phyloP scores from a whole-genome alignment of 2,888 invertebrate genomes.

The Chironomus tentans region DNA sequence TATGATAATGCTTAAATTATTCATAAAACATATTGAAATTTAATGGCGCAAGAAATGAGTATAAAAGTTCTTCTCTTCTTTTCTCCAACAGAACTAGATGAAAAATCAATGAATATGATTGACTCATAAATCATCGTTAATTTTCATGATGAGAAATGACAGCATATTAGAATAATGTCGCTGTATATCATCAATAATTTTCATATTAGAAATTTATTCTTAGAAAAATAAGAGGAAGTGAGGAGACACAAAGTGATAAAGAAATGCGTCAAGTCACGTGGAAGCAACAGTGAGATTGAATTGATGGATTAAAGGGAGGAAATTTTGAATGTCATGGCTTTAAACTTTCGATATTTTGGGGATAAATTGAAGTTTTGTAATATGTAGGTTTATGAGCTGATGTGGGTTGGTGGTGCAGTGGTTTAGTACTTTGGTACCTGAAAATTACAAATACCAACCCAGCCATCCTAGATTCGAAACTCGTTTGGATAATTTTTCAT shows the following conservation, averaged over 20 bases:
- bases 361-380: no score
- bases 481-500: no score
- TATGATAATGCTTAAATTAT: neutral
- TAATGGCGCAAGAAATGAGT: neutral
- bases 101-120: constrained; percentile 5
- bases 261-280: neutral
- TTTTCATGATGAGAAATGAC: neutral
- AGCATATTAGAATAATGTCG: neutral
- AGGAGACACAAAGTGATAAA: neutral
- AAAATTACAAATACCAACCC: no score
- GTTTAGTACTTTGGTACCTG: no score
- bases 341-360: no score
- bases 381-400: no score
- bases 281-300: neutral
- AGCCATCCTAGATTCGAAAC: no score
- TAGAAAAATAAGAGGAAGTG: neutral
- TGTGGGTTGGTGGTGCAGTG: no score
- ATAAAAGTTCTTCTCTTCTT: no score
- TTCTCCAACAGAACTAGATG: neutral
- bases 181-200: neutral
- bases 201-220: neutral
- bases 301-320: neutral
- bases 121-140: constrained; percentile 23
- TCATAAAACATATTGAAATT: constrained; percentile 15
- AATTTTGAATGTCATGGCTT: no score